phyloP scores from a whole-genome alignment of 2,113 vertebrate species.

The Alexandromys fortis region DNA sequence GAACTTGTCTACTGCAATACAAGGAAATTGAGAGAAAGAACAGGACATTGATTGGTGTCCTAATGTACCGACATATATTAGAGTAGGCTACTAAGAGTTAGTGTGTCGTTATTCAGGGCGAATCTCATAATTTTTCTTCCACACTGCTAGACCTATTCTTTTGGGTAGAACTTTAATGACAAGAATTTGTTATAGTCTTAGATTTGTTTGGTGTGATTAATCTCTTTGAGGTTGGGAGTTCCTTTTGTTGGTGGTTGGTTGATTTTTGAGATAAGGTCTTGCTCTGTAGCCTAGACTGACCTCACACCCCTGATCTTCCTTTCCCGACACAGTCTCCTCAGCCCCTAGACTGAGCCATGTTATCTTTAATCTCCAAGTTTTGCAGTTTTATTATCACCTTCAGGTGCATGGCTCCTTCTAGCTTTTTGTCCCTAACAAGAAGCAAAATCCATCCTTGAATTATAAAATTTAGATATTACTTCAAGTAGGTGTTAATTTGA shows the following conservation, averaged over 20 bases:
- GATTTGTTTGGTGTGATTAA: background rate
- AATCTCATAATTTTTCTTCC: conserved; percentile 43
- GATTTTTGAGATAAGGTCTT: background rate
- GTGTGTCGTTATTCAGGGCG: background rate
- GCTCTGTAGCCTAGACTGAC: background rate
- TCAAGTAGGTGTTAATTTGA: conserved; percentile 36
- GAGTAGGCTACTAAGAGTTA: background rate
- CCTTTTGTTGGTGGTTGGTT: background rate
- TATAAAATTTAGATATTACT: conserved; percentile 53
- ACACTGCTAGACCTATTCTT: conserved; percentile 32
- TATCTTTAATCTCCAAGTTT: background rate
- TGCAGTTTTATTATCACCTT: background rate
- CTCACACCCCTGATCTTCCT: background rate
- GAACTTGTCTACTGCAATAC: conserved; percentile 6
- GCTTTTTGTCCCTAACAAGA: conserved; percentile 1
- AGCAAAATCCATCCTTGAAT: conserved; percentile 45
- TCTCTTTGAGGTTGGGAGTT: background rate
- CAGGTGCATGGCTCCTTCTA: background rate
- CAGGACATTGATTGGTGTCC: background rate
- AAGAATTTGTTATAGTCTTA: conserved; percentile 1
- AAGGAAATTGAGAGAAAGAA: background rate
- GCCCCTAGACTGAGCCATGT: background rate
- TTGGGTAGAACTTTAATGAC: conserved; percentile 39
- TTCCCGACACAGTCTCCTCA: background rate
- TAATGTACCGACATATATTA: background rate